These are phyloP conservation scores for Latheticus oryzae DNA, from an alignment of 2,888 invertebrate genomes.

Conservation along the genomic window DNA sequence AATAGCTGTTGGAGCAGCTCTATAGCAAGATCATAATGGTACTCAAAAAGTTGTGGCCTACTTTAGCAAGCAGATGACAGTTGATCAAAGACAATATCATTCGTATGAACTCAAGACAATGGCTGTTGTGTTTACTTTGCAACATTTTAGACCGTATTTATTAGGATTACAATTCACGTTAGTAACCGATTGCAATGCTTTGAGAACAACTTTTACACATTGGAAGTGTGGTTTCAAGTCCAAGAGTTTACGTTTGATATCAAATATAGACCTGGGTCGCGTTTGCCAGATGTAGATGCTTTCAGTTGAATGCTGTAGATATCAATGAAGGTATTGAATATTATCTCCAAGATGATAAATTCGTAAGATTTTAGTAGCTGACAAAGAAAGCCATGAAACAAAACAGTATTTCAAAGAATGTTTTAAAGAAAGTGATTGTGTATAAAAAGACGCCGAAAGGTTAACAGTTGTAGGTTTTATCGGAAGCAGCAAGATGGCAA, in stretches of 20 bases:
- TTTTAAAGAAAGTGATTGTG: no score
- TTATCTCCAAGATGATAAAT: slow-evolving; percentile 51
- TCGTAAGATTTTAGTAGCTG: slow-evolving; percentile 52
- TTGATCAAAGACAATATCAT: slow-evolving; percentile 51
- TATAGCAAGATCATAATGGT: slow-evolving; percentile 49
- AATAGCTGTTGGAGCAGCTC: slow-evolving; percentile 48
- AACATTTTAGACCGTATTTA: slow-evolving; percentile 51
- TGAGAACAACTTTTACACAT: slow-evolving; percentile 52
- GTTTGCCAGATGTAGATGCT: slow-evolving; percentile 48
- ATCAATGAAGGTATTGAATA: no score
- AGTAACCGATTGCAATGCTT: slow-evolving; percentile 56
- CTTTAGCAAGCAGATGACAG: slow-evolving; percentile 47
- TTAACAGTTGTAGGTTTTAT: no score
- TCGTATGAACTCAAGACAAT: slow-evolving; percentile 54
- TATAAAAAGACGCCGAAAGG: slow-evolving; percentile 40
- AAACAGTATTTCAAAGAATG: slow-evolving; percentile 47
- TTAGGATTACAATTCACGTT: slow-evolving; percentile 49
- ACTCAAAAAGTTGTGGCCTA: slow-evolving; percentile 46
- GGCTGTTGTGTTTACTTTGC: slow-evolving; percentile 53
- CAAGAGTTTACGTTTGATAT: slow-evolving; percentile 47
- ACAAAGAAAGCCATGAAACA: slow-evolving; percentile 51
- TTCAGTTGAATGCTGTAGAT: slow-evolving; percentile 49
- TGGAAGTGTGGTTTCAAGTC: slow-evolving; percentile 47
- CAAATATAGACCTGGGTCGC: slow-evolving; percentile 43
- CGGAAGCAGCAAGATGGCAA: slow-evolving; percentile 40